Percentiles rank a stretch among this genome's conserved stretches.
Conservation (phyloP, 1,140 invertebrate species). For the Solenopsis fugax region DNA sequence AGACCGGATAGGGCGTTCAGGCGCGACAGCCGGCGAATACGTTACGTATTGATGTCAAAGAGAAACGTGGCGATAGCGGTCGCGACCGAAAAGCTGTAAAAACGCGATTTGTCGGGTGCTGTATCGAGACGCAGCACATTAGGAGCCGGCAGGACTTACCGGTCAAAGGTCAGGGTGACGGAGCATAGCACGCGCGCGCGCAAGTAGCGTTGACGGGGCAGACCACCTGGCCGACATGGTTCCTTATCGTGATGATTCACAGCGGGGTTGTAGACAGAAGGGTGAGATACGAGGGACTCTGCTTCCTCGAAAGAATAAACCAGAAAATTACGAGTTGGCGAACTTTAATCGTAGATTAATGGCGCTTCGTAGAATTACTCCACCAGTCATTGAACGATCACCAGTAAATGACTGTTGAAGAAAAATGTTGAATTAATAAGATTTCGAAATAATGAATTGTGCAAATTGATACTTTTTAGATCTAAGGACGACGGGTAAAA, state of each 20-base stretch:
- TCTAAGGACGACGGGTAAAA: too few relatives aligned
- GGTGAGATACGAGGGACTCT: background rate
- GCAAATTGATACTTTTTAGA: too few relatives aligned
- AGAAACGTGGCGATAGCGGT: background rate
- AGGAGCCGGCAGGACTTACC: background rate
- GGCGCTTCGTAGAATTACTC: background rate
- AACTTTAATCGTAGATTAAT: background rate
- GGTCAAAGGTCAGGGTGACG: conserved; percentile 51
- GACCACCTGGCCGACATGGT: conserved; percentile 16
- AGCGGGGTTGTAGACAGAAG: background rate
- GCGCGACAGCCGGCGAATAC: conserved; percentile 28
- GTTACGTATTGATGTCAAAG: background rate
- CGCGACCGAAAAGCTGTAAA: background rate
- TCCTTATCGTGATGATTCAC: conserved; percentile 46
- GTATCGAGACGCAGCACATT: background rate
- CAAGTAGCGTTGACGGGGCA: conserved; percentile 2
- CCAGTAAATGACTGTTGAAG: too few relatives aligned
- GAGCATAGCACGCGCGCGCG: background rate
- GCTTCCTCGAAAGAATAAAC: background rate
- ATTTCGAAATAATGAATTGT: too few relatives aligned
- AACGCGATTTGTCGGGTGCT: background rate
- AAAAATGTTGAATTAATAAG: too few relatives aligned
- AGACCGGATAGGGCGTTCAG: conserved; percentile 14
- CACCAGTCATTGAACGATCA: too few relatives aligned
- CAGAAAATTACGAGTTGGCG: background rate